These are phyloP conservation scores for Netelia fuscicornis DNA, from an alignment of 2,888 invertebrate genomes.

Conservation along the genomic window DNA sequence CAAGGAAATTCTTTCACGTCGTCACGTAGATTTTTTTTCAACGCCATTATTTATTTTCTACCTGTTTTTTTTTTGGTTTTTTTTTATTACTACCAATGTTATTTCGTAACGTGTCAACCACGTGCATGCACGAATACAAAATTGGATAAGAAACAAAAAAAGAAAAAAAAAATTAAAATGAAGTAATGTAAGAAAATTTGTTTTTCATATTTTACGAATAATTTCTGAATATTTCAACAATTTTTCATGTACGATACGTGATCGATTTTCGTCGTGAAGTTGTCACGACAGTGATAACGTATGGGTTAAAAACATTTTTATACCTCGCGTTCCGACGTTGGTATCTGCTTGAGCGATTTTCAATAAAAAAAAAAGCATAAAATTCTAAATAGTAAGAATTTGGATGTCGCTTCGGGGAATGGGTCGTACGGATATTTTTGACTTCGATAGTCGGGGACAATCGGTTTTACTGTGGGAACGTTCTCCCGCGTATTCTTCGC, in stretches of 20 bases:
- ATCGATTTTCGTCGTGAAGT: too few species aligned
- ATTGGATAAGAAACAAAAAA: background rate
- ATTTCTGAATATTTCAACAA: too few species aligned
- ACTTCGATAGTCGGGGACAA: background rate
- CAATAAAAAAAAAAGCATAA: background rate
- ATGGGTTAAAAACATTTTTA: background rate
- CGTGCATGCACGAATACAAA: background rate
- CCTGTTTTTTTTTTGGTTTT: background rate
- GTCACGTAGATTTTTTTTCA: conserved; percentile 27
- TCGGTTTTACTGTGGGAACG: background rate
- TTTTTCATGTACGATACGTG: too few species aligned
- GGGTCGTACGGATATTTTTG: background rate
- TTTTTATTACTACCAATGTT: background rate
- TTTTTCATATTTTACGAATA: too few species aligned
- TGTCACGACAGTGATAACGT: too few species aligned
- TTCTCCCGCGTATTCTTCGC: conserved; percentile 12
- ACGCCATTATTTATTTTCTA: background rate
- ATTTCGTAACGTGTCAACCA: background rate
- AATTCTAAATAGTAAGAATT: background rate
- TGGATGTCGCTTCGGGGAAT: background rate
- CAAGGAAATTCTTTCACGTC: conserved; percentile 37
- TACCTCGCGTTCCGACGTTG: background rate
- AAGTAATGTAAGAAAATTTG: too few species aligned
- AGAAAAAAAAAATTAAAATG: too few species aligned
- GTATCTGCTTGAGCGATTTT: background rate